Evolutionary conservation across 2,113 vertebrate genomes (phyloP), one percentile per base, ranked within the genome.

Genomic region (Terrapene triunguis): DNA sequence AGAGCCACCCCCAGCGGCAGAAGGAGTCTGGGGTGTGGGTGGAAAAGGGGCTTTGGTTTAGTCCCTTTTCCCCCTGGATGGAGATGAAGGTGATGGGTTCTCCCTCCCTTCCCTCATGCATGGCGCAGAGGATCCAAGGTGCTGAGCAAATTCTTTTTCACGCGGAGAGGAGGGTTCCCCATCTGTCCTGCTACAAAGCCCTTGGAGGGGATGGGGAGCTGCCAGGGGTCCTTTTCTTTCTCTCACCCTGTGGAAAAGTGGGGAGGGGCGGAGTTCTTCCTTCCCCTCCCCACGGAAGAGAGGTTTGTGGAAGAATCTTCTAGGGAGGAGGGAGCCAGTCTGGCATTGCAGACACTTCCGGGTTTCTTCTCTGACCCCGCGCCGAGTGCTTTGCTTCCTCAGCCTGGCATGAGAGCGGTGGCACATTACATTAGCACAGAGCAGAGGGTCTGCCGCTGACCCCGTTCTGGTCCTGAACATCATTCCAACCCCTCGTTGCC

Each of bases 371-470:
- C 27, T 62, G 59, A 27, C 3, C 42, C 53, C n/a, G 85, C 42
- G 85, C 88, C 25, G 80, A 92, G 88, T 5, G 6, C 25, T 47
- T 5, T 0, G 29, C 44, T 79, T 44, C 59, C 90, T 84, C 65
- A 72, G 12, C n/a, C 21, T 47, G 9, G n/a, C 1, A 14, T 48
- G 25, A 1, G 1, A n/a, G 44, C 10, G 27, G 17, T 48, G 57
- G n/a, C 8, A n/a, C 42, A 88, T 80, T 62, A 84, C 48, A 74
- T 47, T 2, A 0, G n/a, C 72, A 6, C 7, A 12, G 44, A 48
- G 38, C 78, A 38, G 85, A 85, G 50, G 27, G 55, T 25, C 80
- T 80, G 80, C 25, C 86, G 80, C 21, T 90, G 80, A 93, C 42
- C 7, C 48, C n/a, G 72, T 1, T 6, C 25, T 51, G 53, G 53